Conservation (phyloP, 53 echinoderm and acorn worm genomes). For the Arbacia lixula region DNA sequence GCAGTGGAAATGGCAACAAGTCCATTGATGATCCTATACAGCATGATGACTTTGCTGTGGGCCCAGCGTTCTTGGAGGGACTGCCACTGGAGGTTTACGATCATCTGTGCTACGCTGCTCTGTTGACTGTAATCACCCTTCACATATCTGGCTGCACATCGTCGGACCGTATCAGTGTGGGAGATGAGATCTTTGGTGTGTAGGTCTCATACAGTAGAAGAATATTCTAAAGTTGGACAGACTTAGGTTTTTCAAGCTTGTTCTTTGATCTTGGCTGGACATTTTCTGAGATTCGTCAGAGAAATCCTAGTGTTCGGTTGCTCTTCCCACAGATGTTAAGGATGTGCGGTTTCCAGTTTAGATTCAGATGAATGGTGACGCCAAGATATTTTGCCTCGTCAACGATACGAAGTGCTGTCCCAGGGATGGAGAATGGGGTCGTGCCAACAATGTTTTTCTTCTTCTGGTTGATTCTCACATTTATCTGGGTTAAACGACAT, state of each 20-base stretch:
- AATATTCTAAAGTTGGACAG: slow-evolving; percentile 35
- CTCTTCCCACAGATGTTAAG: slow-evolving; percentile 4
- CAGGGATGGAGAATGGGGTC: slow-evolving; percentile 1
- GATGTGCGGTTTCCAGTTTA: slow-evolving; percentile 24
- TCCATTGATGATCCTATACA: too few relatives aligned
- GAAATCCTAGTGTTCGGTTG: slow-evolving; percentile 4
- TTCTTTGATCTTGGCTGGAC: slow-evolving; percentile 6
- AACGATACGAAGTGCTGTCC: slow-evolving; percentile 37
- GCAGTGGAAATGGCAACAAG: too few relatives aligned
- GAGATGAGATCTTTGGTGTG: slow-evolving; percentile 36
- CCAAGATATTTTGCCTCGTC: slow-evolving; percentile 35
- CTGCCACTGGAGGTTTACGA: slow-evolving; percentile 40
- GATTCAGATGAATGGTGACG: slow-evolving; percentile 10
- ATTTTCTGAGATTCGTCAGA: not conserved
- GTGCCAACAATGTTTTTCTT: not conserved
- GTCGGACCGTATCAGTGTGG: slow-evolving; percentile 34
- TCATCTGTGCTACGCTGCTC: slow-evolving; percentile 43
- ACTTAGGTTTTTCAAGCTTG: slow-evolving; percentile 57
- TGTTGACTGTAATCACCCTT: slow-evolving; percentile 35
- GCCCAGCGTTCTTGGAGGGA: slow-evolving; percentile 30
- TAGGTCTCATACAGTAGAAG: slow-evolving; percentile 39
- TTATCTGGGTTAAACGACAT: slow-evolving; percentile 19
- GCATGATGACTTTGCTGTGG: too few relatives aligned
- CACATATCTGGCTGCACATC: slow-evolving; percentile 51
- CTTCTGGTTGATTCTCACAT: slow-evolving; percentile 23